Percentiles rank a stretch among this genome's conserved stretches.
Evolutionary conservation across 2,888 invertebrate species (phyloP).

Genomic region (Ochlodes sylvanus): DNA sequence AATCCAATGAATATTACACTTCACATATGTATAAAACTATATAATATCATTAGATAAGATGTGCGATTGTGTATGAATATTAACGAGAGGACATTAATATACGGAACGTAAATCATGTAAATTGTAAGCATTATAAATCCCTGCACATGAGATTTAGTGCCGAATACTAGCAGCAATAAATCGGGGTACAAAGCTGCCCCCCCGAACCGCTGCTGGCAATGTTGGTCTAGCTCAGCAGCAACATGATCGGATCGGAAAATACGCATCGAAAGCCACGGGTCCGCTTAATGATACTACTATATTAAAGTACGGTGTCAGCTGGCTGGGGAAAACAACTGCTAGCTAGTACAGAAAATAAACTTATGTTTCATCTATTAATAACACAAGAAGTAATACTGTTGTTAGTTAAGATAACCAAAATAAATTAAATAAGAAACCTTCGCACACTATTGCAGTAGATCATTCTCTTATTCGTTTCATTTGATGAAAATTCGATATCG

Average conservation of each 20-base stretch:
- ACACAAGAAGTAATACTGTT: too few relatives aligned
- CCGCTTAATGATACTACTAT: neutral
- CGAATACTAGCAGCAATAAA: constrained; percentile 13
- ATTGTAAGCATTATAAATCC: constrained; percentile 3
- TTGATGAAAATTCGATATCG: neutral
- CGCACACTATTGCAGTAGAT: neutral
- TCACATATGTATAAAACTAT: neutral
- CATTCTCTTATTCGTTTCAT: neutral
- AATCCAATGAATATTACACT: neutral
- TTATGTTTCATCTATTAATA: too few relatives aligned
- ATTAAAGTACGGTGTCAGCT: neutral
- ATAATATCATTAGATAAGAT: neutral
- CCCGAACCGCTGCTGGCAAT: constrained; percentile 4
- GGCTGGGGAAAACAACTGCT: neutral
- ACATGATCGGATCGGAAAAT: constrained; percentile 10
- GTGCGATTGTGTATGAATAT: neutral
- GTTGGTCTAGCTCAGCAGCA: constrained; percentile 3
- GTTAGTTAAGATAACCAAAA: neutral
- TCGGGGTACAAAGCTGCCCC: constrained; percentile 11
- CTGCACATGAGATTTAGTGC: constrained; percentile 11
- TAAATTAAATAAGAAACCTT: neutral
- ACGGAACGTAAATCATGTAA: neutral
- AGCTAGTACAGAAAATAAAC: too few relatives aligned
- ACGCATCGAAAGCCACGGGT: constrained; percentile 1
- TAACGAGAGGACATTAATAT: neutral